Evolutionary conservation across 1,140 invertebrate genomes (phyloP).

Genomic region (Procambarus clarkii): DNA sequence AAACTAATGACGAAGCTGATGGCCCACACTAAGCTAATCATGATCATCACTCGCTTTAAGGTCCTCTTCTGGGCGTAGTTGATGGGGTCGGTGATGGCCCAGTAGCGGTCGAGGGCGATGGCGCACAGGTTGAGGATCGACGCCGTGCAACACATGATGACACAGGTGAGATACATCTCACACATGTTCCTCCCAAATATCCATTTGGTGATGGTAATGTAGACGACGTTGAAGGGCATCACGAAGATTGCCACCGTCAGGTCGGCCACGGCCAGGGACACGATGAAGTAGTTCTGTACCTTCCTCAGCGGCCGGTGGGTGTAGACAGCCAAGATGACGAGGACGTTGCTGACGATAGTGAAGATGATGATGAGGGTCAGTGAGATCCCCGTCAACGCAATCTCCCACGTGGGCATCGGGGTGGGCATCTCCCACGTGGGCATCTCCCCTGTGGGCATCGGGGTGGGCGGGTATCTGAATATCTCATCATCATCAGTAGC

Average conservation of each 20-base stretch:
- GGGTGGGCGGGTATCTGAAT: too few relatives aligned
- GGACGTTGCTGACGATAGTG: constrained; percentile 93
- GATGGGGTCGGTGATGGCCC: constrained; percentile 98
- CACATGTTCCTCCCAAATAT: constrained; percentile 93
- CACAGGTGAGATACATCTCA: constrained; percentile 97
- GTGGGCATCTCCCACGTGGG: constrained; percentile 83
- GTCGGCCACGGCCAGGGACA: constrained; percentile 96
- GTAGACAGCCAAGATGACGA: constrained; percentile 91
- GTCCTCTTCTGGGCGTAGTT: constrained; percentile 97
- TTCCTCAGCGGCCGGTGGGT: constrained; percentile 83
- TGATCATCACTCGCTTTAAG: constrained; percentile 90
- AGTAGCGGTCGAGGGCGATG: constrained; percentile 95
- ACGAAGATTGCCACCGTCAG: constrained; percentile 96
- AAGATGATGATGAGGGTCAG: constrained; percentile 88
- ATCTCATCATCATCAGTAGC: too few relatives aligned
- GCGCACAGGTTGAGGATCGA: constrained; percentile 97
- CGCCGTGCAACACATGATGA: constrained; percentile 96
- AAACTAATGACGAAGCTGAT: constrained; percentile 90
- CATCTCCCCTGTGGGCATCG: constrained; percentile 82
- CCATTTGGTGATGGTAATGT: constrained; percentile 92
- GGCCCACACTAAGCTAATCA: constrained; percentile 94
- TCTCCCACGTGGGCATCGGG: constrained; percentile 84
- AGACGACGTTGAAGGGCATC: constrained; percentile 95
- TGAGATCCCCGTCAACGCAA: constrained; percentile 82
- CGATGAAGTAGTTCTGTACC: constrained; percentile 98